Percentiles rank a stretch among this genome's conserved stretches.
Evolutionary conservation across 2,888 invertebrate genomes (phyloP).

Genomic region (Sminthurinus aureus): DNA sequence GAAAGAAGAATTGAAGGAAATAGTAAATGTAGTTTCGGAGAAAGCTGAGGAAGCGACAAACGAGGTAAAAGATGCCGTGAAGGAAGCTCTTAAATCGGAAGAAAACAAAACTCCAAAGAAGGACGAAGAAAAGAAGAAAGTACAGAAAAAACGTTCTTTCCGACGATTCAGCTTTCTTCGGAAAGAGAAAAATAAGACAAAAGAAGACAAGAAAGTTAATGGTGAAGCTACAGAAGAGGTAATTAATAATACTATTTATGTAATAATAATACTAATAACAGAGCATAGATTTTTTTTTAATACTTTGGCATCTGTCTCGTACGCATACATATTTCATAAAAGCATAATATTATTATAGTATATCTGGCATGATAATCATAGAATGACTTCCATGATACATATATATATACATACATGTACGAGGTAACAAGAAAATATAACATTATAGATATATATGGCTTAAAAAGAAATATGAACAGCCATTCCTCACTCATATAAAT

Average conservation of each 20-base stretch:
- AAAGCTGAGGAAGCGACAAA: constrained; percentile 51
- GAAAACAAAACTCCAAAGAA: constrained; percentile 50
- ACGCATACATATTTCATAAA: too few relatives aligned
- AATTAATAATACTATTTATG: constrained; percentile 31
- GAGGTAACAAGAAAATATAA: too few relatives aligned
- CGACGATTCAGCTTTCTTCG: constrained; percentile 58
- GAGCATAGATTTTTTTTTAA: constrained; percentile 1
- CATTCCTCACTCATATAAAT: too few relatives aligned
- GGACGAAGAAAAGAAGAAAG: constrained; percentile 57
- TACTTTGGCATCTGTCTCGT: neutral
- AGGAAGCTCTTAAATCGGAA: constrained; percentile 46
- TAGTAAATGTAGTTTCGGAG: constrained; percentile 56
- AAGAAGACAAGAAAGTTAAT: constrained; percentile 58
- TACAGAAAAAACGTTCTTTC: constrained; percentile 55
- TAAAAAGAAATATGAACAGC: too few relatives aligned
- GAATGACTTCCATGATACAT: neutral
- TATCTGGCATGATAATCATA: neutral
- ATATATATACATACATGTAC: too few relatives aligned
- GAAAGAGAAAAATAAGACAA: constrained; percentile 56
- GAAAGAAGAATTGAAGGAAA: constrained; percentile 57
- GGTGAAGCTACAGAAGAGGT: constrained; percentile 58
- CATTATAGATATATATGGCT: too few relatives aligned
- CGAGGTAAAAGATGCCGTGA: constrained; percentile 53
- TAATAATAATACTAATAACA: neutral
- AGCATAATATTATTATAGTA: neutral